phyloP scores from a whole-genome alignment of 2,797 vertebrate genomes.

The Coranthus polyacanthus region DNA sequence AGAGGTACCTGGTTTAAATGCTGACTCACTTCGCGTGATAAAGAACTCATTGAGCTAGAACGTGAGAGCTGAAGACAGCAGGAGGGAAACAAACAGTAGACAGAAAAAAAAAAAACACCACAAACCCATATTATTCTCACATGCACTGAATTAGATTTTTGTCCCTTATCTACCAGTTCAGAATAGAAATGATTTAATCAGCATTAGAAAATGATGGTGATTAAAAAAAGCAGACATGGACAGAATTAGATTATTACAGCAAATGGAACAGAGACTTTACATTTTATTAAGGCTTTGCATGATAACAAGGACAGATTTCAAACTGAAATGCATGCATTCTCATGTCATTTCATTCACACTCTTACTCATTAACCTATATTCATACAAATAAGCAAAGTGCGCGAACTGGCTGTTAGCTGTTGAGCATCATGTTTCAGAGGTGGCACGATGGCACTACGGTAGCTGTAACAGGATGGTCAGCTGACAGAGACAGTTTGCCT shows the following conservation, averaged over 20 bases:
- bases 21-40: constrained; percentile 98
- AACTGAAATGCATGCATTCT: constrained; percentile 48
- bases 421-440: constrained; percentile 55
- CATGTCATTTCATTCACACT: constrained; percentile 1
- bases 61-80: constrained; percentile 95
- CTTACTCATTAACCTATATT: constrained; percentile 18
- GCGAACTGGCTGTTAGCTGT: constrained; percentile 59
- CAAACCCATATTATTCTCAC: constrained; percentile 83
- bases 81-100: constrained; percentile 78
- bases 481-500: constrained; percentile 28
- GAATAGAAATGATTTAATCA: constrained; percentile 45
- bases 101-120: constrained; percentile 75
- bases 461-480: too few relatives aligned
- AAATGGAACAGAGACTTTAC: constrained; percentile 47
- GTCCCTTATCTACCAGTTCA: constrained; percentile 57
- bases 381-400: constrained; percentile 38
- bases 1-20: constrained; percentile 97
- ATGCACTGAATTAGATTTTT: constrained; percentile 80
- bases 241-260: constrained; percentile 52
- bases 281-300: constrained; percentile 44
- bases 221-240: constrained; percentile 34
- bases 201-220: constrained; percentile 43
- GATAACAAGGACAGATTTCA: constrained; percentile 52
- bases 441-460: constrained; percentile 36
- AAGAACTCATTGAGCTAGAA: constrained; percentile 99